These are phyloP conservation scores for Trichechus manatus DNA, from an alignment of 2,113 vertebrate genomes.

Conservation along the genomic window DNA sequence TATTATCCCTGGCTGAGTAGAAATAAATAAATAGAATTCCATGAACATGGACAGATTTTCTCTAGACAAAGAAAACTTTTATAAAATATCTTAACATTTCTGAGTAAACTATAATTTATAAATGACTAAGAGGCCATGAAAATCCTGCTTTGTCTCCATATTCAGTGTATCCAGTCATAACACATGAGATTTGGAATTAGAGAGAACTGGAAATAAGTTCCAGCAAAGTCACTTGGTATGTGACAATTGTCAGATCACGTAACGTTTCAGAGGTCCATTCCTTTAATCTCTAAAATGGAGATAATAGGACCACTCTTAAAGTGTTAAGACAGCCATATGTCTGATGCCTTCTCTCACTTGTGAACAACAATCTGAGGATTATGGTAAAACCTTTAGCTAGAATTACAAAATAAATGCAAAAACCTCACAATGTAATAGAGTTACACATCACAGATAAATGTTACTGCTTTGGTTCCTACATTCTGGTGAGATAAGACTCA, in stretches of 20 bases:
- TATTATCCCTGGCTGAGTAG: not conserved
- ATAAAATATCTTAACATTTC: not conserved
- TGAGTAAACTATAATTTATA: constrained; percentile 2
- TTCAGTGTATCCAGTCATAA: not conserved
- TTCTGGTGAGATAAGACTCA: not conserved
- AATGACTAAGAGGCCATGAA: not conserved
- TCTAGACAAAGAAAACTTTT: not conserved
- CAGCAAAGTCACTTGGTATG: not conserved
- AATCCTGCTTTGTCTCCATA: not conserved
- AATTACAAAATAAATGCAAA: constrained; percentile 21
- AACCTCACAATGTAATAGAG: not conserved
- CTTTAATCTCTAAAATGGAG: not conserved
- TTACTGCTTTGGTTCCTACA: not conserved
- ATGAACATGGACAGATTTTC: not conserved
- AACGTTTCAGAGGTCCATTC: not conserved
- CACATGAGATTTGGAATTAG: not conserved
- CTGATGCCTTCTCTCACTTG: not conserved
- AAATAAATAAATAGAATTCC: constrained; percentile 9
- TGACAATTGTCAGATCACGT: not conserved
- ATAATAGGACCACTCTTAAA: not conserved
- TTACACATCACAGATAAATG: not conserved
- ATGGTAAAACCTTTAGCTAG: not conserved
- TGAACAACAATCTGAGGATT: not conserved
- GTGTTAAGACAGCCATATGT: not conserved
- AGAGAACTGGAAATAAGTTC: not conserved